Conservation (phyloP, 2,797 vertebrate genomes). For the Delichon dasypus region DNA sequence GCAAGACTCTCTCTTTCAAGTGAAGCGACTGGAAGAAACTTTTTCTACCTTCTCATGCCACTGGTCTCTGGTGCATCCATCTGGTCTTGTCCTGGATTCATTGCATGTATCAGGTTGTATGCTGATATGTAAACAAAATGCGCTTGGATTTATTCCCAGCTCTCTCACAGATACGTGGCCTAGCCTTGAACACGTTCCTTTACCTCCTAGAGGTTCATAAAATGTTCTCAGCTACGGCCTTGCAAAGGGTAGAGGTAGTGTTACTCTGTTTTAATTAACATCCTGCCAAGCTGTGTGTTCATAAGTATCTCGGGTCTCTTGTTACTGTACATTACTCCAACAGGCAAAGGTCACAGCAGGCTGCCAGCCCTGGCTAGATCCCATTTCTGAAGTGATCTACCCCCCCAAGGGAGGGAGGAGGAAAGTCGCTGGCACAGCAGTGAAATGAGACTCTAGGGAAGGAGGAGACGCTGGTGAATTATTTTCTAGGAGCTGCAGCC, state of each 20-base stretch:
- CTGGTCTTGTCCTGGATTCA: background rate
- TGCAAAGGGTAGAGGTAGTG: background rate
- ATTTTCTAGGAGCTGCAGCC: accelerated
- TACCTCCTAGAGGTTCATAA: background rate
- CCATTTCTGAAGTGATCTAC: background rate
- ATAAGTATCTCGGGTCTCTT: background rate
- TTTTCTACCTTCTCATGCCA: background rate
- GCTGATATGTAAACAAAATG: background rate
- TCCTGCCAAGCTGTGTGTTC: background rate
- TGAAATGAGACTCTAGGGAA: background rate
- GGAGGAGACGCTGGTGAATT: background rate
- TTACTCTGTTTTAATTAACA: slow-evolving; percentile 1
- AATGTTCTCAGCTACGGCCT: background rate
- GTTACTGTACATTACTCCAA: background rate
- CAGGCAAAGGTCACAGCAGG: background rate
- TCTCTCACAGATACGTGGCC: background rate
- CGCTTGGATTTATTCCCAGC: slow-evolving; percentile 4
- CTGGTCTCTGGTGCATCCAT: background rate
- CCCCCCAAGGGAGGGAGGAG: background rate
- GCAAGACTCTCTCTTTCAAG: background rate
- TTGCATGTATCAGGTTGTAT: background rate
- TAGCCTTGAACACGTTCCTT: background rate
- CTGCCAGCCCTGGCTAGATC: background rate
- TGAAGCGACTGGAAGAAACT: background rate
- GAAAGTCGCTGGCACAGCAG: background rate